Percentiles rank a stretch among this genome's conserved stretches.
Conservation (phyloP, 2,797 vertebrate species). For the Peromyscus melanophrys region DNA sequence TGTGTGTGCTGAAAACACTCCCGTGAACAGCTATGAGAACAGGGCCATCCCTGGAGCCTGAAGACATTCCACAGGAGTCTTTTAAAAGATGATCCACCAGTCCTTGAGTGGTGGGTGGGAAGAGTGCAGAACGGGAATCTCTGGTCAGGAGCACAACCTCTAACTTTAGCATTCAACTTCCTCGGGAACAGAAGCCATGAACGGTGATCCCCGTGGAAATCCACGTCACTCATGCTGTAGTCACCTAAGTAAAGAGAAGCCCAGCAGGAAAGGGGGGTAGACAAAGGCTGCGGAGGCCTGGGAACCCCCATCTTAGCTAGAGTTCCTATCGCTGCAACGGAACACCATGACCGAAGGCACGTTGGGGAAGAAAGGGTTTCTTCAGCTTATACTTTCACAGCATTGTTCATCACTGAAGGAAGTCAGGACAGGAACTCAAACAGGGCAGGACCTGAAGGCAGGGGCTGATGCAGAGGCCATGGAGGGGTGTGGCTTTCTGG, state of each 20-base stretch:
- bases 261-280: background rate
- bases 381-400: background rate
- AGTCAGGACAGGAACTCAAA: background rate
- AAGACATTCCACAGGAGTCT: background rate
- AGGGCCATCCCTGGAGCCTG: background rate
- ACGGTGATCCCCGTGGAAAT: no score
- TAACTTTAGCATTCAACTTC: background rate
- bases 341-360: background rate
- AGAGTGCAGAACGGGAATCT: background rate
- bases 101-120: background rate
- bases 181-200: background rate
- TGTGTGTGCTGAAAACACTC: no score
- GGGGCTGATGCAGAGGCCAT: background rate
- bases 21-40: background rate
- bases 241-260: background rate
- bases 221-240: fast-evolving
- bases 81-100: background rate
- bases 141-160: background rate
- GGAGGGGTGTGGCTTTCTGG: background rate
- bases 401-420: background rate
- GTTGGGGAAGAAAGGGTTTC: background rate
- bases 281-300: background rate
- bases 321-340: background rate
- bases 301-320: background rate
- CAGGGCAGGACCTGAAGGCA: background rate